phyloP scores from a whole-genome alignment of 2,888 invertebrate genomes.

The Pollenia labialis region DNA sequence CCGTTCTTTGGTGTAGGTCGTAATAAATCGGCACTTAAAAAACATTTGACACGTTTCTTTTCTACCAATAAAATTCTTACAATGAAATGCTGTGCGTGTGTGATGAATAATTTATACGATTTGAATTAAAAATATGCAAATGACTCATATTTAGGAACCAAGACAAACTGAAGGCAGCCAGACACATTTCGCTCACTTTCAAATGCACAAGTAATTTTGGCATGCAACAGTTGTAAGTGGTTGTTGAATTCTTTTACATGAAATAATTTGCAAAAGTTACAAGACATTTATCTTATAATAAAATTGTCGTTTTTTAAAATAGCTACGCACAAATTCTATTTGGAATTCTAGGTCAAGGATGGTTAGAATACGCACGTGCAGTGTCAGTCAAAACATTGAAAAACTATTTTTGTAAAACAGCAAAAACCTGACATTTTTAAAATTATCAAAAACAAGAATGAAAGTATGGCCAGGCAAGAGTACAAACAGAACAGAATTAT shows the following conservation, averaged over 20 bases:
- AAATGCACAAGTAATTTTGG: neutral
- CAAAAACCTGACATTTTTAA: too few species aligned
- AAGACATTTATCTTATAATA: neutral
- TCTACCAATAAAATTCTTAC: neutral
- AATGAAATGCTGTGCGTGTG: neutral
- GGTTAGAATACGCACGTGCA: too few species aligned
- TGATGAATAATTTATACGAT: neutral
- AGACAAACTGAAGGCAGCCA: neutral
- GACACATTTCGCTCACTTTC: neutral
- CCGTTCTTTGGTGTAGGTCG: conserved; percentile 22
- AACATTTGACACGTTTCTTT: neutral
- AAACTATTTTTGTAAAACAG: too few species aligned
- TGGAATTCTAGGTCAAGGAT: too few species aligned
- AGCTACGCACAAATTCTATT: too few species aligned
- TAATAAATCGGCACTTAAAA: neutral
- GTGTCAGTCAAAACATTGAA: too few species aligned
- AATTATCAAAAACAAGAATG: too few species aligned
- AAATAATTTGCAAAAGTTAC: neutral
- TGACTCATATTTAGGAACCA: conserved; percentile 9
- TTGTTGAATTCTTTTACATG: too few species aligned
- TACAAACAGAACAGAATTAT: too few species aligned
- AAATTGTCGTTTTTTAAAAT: neutral
- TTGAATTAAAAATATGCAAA: neutral
- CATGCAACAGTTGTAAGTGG: neutral
- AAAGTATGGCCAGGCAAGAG: too few species aligned